Base-by-base conservation (phyloP, 1,140 invertebrate genomes). In the Ctenoplectra terminalis region DNA sequence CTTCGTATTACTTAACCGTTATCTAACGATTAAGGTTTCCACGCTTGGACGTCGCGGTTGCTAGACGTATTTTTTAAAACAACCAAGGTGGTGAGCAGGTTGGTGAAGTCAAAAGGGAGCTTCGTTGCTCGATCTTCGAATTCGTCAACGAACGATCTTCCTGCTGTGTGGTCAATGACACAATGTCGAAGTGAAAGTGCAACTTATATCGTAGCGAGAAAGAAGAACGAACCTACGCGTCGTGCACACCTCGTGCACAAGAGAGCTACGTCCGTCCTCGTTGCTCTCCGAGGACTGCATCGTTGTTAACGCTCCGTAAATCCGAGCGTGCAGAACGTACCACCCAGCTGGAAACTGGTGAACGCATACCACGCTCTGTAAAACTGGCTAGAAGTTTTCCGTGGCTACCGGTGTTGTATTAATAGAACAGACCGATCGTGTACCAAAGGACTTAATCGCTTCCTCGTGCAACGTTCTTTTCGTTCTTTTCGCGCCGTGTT, bases 101-200 rank as follows among this genome's bases (percentile, higher is more conserved):
- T 20, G 29, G 13, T 9, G 15, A 70, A 70, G 23, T 26, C 46
- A 20, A 50, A 34, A 29, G 20, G 9, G 50, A 56, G 31, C 31
- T 54, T 67, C 37, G 20, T 7, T 5, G 52, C 9, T 72, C 50
- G 46, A 76, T 26, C 52, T 84, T 79, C 26, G 83, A 71, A 52
- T 78, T 84, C 52, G 71, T 76, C 56, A 60, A 43, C 17, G 48
- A 75, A 58, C 74, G 74, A 87, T 84, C 81, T 69, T 78, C 58
- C 56, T 66, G 74, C 5, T 54, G 69, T 20, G 70, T 88, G 86
- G 87, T 88, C 87, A 88, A 81, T 88, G 83, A 88, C 87, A 85
- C 87, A 75, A 64, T 83, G 81, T 58, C 64, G 67, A 69, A 88
- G 87, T 88, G 87, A 88, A 88, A 88, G 87, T 88, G 85, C 86